Evolutionary conservation across 2,797 vertebrate genomes (phyloP).

Genomic region (Todus mexicanus): DNA sequence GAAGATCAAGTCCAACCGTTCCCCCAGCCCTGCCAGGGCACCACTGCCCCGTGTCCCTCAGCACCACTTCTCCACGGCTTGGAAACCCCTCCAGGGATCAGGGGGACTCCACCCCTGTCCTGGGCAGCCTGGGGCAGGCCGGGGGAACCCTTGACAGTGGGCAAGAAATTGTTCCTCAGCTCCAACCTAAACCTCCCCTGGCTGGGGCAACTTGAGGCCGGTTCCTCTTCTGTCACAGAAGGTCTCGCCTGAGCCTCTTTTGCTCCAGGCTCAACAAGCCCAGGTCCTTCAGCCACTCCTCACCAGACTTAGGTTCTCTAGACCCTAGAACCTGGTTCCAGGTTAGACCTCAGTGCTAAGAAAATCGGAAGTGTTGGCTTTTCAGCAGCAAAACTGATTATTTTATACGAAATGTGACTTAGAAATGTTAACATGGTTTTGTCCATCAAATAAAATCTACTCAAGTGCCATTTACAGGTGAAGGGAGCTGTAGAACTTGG

Average conservation of each 20-base stretch:
- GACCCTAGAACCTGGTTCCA: too few relatives aligned
- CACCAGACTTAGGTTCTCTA: too few relatives aligned
- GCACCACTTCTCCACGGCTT: not conserved
- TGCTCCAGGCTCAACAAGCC: too few relatives aligned
- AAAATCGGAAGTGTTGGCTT: not conserved
- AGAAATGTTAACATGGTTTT: not conserved
- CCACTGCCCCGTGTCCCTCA: not conserved
- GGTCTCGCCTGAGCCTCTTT: too few relatives aligned
- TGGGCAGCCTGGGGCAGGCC: not conserved
- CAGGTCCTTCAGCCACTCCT: too few relatives aligned
- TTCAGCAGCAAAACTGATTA: not conserved
- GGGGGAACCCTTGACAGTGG: too few relatives aligned
- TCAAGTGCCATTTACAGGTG: not conserved
- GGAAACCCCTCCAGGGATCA: not conserved
- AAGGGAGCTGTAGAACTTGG: not conserved
- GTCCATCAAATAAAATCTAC: not conserved
- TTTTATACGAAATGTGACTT: not conserved
- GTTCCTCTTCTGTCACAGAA: too few relatives aligned
- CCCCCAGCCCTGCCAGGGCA: not conserved
- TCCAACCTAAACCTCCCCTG: too few relatives aligned
- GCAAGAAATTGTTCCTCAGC: too few relatives aligned
- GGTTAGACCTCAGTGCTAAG: too few relatives aligned
- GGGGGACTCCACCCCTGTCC: not conserved
- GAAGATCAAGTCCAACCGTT: not conserved
- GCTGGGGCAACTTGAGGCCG: too few relatives aligned